Base-by-base conservation (phyloP, 2,888 invertebrate genomes). In the Orchesella flavescens region DNA sequence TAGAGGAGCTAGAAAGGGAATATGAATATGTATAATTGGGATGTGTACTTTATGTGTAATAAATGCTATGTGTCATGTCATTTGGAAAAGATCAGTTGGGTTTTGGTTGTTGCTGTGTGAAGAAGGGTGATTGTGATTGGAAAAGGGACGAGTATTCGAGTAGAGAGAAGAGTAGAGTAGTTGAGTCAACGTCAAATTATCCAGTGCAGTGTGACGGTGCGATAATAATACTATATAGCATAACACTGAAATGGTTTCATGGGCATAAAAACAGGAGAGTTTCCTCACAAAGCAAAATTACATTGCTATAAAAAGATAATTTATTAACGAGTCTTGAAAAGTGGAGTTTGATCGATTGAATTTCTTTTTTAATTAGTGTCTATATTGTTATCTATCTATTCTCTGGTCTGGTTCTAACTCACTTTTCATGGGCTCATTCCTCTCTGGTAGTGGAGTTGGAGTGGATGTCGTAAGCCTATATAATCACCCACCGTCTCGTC, bases 321-420 rank as follows among this genome's bases (percentile, higher is more conserved):
- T 34, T 34, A 34, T 2, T 34, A 34, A 34, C 34, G 34, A 34
- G 34, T 7, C 34, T 34, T 34, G 34, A 34, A 34, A 2, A 34
- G 7, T 34, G 34, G 3, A 34, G 7, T 2, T 34, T 34, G 34
- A 34, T 34, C 7, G 34, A 34, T 34, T 34, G 34, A 78, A 65
- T 71, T 73, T 61, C 23, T 59, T 68, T 49, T n/a, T 74, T 81
- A 81, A 81, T 81, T 81, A 81, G 68, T 15, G 74, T n/a, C 46
- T 59, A 34, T 34, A 81, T 81, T 81, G 74, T 81, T 57, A 15
- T 24, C 7, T 17, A n/a, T 4, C 13, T 43, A 43, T 17, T 44
- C 34, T 34, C 3, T n/a, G n/a, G n/a, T n/a, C 55, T 19, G 21
- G 4, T 15, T 12, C 53, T 15, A 24, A 19, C 34, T 71, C 61